Percentiles rank a stretch among this genome's conserved stretches.
phyloP scores from a whole-genome alignment of 2,113 vertebrate species.

The Saccopteryx bilineata region DNA sequence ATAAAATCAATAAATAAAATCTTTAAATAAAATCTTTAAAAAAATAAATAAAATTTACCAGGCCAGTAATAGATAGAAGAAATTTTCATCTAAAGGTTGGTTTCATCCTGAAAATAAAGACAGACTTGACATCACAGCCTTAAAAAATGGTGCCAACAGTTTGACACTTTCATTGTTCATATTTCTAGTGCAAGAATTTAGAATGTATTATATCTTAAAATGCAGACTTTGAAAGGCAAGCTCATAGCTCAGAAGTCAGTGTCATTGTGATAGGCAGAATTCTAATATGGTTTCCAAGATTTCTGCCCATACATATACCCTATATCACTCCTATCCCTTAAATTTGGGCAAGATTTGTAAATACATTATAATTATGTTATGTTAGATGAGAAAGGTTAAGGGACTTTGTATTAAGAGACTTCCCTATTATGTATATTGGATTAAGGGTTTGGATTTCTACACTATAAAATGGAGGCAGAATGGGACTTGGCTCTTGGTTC shows the following conservation, averaged over 20 bases:
- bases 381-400: neutral
- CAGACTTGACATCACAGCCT: slow-evolving; percentile 12
- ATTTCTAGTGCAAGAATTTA: slow-evolving; percentile 45
- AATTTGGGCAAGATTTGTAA: neutral
- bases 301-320: neutral
- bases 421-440: too few relatives aligned
- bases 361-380: neutral
- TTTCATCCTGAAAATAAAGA: slow-evolving; percentile 66
- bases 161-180: slow-evolving; percentile 44
- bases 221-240: neutral
- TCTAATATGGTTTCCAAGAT: neutral
- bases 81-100: slow-evolving; percentile 61
- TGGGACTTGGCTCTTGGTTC: too few relatives aligned
- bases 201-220: slow-evolving; percentile 55
- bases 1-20: too few relatives aligned
- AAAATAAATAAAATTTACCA: slow-evolving; percentile 40
- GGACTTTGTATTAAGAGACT: neutral
- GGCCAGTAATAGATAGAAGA: slow-evolving; percentile 19
- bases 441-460: too few relatives aligned
- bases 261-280: neutral
- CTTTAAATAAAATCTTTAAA: too few relatives aligned
- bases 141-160: slow-evolving; percentile 39
- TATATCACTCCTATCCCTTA: neutral
- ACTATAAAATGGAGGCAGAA: too few relatives aligned
- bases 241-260: neutral